A percentile compares a stretch with the other conserved stretches of the same genome.
These are phyloP conservation scores for Cottoperca gobio DNA, from an alignment of 2,797 vertebrate genomes.

Conservation along the genomic window DNA sequence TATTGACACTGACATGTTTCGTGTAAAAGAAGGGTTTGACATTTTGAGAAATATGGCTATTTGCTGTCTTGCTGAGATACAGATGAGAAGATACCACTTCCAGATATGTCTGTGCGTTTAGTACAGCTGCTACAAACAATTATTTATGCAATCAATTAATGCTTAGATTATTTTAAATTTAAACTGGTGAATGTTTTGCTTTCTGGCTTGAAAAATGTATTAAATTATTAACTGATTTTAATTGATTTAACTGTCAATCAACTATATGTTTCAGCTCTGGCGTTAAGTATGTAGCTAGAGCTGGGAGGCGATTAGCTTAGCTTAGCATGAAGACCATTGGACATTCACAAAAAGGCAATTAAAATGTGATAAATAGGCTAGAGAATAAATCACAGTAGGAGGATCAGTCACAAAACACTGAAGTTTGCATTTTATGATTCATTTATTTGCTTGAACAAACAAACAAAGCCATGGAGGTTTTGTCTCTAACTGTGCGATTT, in stretches of 20 bases:
- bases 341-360: constrained; percentile 33
- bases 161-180: background rate
- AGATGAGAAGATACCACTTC: background rate
- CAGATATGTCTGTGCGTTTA: too few species aligned
- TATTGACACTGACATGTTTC: background rate
- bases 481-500: constrained; percentile 28
- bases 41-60: background rate
- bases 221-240: background rate
- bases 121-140: too few species aligned
- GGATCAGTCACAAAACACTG: constrained; percentile 30
- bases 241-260: too few species aligned
- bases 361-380: constrained; percentile 21
- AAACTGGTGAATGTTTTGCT: too few species aligned
- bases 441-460: constrained; percentile 47
- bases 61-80: background rate
- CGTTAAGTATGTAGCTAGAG: background rate
- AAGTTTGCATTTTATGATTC: constrained; percentile 37
- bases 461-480: constrained; percentile 33
- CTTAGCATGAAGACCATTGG: background rate
- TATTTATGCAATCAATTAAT: too few species aligned
- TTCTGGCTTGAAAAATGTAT: too few species aligned
- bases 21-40: background rate
- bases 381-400: constrained; percentile 27
- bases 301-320: too few species aligned
- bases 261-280: too few species aligned